phyloP scores from a whole-genome alignment of 2,797 vertebrate species.

The Otolemur crassicaudatus region DNA sequence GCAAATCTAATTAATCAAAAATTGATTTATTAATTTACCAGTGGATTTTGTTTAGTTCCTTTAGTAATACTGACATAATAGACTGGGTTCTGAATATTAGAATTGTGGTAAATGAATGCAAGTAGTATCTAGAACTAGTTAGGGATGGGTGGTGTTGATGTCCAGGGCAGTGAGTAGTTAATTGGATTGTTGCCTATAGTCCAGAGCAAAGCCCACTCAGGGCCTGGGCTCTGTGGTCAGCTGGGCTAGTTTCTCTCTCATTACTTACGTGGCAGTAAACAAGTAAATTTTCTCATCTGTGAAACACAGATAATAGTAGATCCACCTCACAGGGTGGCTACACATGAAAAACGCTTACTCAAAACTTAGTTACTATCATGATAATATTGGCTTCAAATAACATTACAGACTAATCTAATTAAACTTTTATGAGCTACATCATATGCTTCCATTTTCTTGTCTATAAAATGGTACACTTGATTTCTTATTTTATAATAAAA shows the following conservation, averaged over 20 bases:
- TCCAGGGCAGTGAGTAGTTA: neutral
- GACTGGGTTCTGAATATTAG: neutral
- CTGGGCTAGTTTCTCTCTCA: neutral
- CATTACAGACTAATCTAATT: neutral
- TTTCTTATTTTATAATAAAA: slow-evolving; percentile 50
- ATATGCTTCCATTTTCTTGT: slow-evolving; percentile 26
- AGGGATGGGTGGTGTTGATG: neutral
- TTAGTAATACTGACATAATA: neutral
- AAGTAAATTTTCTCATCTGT: slow-evolving; percentile 12
- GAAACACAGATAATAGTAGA: neutral
- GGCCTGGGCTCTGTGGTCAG: neutral
- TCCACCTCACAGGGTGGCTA: neutral
- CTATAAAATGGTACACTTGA: neutral
- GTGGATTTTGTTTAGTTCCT: neutral
- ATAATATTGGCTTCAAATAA: neutral
- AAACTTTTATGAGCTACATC: slow-evolving; percentile 4
- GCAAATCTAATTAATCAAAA: slow-evolving; percentile 1
- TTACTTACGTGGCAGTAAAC: neutral
- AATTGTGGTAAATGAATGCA: neutral
- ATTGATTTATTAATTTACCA: neutral
- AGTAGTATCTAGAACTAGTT: neutral
- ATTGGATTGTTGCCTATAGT: neutral
- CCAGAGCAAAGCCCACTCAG: neutral
- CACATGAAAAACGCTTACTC: neutral
- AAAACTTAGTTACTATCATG: neutral